A percentile compares a stretch with the other conserved stretches of the same genome.
These are phyloP conservation scores for Matsumyia berberina DNA, from an alignment of 2,888 invertebrate genomes.

Conservation along the genomic window DNA sequence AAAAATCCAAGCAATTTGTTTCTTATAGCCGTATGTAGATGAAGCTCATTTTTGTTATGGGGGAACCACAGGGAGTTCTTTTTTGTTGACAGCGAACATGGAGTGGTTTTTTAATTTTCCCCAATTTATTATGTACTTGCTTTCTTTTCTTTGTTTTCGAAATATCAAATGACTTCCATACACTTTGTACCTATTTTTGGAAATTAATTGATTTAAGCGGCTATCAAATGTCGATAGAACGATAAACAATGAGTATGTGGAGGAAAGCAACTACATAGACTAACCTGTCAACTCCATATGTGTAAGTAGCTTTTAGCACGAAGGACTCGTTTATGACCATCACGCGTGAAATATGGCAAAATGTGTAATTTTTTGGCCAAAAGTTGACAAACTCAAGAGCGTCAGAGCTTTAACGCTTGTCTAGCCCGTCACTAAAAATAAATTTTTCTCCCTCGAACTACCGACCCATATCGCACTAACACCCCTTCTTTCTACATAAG, in stretches of 20 bases:
- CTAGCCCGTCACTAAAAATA: no score
- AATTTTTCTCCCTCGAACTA: no score
- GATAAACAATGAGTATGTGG: neutral
- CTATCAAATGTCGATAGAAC: conserved; percentile 16
- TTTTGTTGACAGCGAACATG: no score
- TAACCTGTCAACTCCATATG: neutral
- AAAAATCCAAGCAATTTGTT: no score
- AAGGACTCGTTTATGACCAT: neutral
- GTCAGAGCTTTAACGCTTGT: no score
- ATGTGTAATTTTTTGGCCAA: no score
- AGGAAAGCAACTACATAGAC: conserved; percentile 11
- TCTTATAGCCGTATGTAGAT: no score
- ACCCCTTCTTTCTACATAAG: no score
- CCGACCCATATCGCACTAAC: no score
- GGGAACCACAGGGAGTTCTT: conserved; percentile 21
- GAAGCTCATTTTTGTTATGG: neutral
- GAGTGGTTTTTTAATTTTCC: no score
- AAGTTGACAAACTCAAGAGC: no score
- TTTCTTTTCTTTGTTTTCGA: conserved; percentile 7
- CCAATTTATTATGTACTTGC: neutral
- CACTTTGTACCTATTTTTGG: neutral
- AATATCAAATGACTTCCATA: neutral
- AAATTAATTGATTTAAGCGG: conserved; percentile 22
- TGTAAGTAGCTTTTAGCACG: neutral
- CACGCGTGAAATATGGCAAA: no score